Evolutionary conservation across 2,888 invertebrate species (phyloP).

Genomic region (Scaptomyza flava): DNA sequence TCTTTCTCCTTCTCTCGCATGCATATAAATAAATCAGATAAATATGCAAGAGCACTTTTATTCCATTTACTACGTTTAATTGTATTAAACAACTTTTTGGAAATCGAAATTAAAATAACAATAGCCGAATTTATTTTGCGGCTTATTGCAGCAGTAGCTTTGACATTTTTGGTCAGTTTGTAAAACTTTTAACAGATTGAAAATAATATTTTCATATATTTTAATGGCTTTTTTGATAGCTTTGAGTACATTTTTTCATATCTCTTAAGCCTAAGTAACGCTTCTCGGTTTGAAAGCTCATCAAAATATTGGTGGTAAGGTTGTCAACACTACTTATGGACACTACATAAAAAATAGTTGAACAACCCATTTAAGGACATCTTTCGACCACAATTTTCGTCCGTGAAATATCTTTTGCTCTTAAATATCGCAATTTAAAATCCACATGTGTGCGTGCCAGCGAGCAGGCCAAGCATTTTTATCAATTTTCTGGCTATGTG

Average conservation of each 20-base stretch:
- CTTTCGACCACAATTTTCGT: not conserved
- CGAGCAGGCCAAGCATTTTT: conserved; percentile 46
- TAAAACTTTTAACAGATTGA: not conserved
- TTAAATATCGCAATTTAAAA: conserved; percentile 65
- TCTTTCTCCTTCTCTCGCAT: conserved; percentile 2
- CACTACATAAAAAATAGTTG: conserved; percentile 3
- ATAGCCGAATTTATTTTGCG: not conserved
- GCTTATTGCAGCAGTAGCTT: not conserved
- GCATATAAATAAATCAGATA: conserved; percentile 64
- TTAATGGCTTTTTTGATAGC: too few species aligned
- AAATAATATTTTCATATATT: too few species aligned
- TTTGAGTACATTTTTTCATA: too few species aligned
- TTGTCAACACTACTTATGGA: not conserved
- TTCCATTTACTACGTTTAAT: conserved; percentile 13
- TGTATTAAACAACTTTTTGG: conserved; percentile 7
- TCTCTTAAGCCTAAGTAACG: too few species aligned
- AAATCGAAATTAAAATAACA: conserved; percentile 16
- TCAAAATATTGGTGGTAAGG: too few species aligned
- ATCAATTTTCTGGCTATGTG: conserved; percentile 59
- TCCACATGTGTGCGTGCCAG: conserved; percentile 43
- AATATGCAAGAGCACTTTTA: conserved; percentile 5
- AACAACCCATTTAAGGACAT: conserved; percentile 27
- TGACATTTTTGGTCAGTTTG: not conserved
- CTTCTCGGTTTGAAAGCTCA: too few species aligned
- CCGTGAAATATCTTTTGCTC: not conserved